A percentile compares a stretch with the other conserved stretches of the same genome.
phyloP scores from a whole-genome alignment of 2,888 invertebrate species.

The Sceliomorpha sp. region DNA sequence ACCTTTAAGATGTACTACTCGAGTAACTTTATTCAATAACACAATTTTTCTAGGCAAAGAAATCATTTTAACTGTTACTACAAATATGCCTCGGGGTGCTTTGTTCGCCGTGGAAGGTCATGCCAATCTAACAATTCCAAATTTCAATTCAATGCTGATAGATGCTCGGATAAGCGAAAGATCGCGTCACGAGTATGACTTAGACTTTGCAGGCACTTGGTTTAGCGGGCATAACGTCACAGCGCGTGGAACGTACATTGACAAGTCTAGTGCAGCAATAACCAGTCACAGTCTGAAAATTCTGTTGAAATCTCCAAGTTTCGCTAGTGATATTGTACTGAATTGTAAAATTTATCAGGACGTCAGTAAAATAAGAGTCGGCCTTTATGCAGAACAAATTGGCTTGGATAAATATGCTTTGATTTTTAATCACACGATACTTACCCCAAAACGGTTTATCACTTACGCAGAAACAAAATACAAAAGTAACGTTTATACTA shows the following conservation, averaged over 20 bases:
- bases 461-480: constrained; percentile 86
- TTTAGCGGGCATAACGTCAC: constrained; percentile 89
- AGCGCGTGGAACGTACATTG: constrained; percentile 87
- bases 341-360: constrained; percentile 86
- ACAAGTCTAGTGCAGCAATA: constrained; percentile 85
- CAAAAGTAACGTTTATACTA: constrained; percentile 85
- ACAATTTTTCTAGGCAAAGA: constrained; percentile 80
- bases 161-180: constrained; percentile 86
- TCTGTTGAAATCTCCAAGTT: constrained; percentile 87
- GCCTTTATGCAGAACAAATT: constrained; percentile 85
- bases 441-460: constrained; percentile 84
- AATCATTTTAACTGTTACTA: constrained; percentile 82
- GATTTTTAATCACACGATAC: constrained; percentile 84
- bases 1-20: too few species aligned
- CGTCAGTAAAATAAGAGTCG: constrained; percentile 85
- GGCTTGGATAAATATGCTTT: constrained; percentile 86
- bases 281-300: constrained; percentile 87
- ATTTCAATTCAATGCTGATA: constrained; percentile 86
- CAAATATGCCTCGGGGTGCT: constrained; percentile 85
- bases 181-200: constrained; percentile 85
- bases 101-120: constrained; percentile 86
- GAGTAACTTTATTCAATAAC: background rate
- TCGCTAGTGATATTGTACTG: constrained; percentile 84
- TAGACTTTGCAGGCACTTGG: constrained; percentile 88
- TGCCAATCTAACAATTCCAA: constrained; percentile 88